phyloP scores from a whole-genome alignment of 2,113 vertebrate genomes.

The Calypte anna region DNA sequence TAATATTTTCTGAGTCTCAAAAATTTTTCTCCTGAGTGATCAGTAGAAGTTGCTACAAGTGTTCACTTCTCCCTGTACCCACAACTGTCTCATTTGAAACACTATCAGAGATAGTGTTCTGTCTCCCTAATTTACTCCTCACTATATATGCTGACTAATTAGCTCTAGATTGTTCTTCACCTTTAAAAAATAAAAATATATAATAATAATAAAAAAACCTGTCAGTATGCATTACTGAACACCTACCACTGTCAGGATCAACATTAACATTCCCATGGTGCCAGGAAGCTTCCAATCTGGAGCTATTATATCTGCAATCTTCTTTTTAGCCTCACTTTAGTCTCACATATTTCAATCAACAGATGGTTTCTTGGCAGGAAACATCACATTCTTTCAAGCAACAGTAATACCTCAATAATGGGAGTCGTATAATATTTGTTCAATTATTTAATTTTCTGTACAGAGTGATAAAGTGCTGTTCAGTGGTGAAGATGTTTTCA shows the following conservation, averaged over 20 bases:
- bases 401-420: conserved; percentile 12
- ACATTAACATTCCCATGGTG: conserved; percentile 39
- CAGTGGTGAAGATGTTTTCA: neutral
- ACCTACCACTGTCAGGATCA: conserved; percentile 45
- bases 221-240: neutral
- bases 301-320: conserved; percentile 7
- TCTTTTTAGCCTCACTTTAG: conserved; percentile 18
- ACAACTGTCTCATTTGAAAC: neutral
- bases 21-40: neutral
- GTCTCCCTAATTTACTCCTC: neutral
- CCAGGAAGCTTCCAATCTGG: conserved; percentile 10
- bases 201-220: neutral
- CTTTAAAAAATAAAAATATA: neutral
- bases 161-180: neutral
- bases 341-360: conserved; percentile 40
- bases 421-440: conserved; percentile 4
- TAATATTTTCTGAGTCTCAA: neutral
- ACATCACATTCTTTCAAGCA: neutral
- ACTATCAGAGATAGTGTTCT: neutral
- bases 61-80: neutral
- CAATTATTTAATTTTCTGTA: conserved; percentile 21
- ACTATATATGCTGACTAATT: neutral
- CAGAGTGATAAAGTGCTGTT: neutral
- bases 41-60: neutral
- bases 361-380: conserved; percentile 45